A percentile compares a stretch with the other conserved stretches of the same genome.
Conservation (phyloP, 2,113 vertebrate genomes). For the Siniperca chuatsi region DNA sequence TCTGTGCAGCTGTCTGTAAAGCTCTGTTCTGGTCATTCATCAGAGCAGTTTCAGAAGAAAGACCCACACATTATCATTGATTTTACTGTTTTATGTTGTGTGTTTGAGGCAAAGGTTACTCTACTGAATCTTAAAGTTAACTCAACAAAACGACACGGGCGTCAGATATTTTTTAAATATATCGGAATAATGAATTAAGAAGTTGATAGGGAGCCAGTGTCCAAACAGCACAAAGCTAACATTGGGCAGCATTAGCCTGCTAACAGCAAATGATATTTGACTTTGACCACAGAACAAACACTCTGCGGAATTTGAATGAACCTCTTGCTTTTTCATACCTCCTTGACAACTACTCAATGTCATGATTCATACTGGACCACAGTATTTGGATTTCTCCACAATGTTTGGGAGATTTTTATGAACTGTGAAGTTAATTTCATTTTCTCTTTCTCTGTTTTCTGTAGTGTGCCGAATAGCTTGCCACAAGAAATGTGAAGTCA, state of each 20-base stretch:
- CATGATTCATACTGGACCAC: slow-evolving; percentile 39
- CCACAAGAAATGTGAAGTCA: slow-evolving; percentile 94
- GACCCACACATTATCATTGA: background rate
- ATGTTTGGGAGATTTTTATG: slow-evolving; percentile 45
- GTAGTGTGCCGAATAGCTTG: slow-evolving; percentile 91
- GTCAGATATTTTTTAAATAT: no score
- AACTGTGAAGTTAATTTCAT: slow-evolving; percentile 40
- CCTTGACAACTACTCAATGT: slow-evolving; percentile 22
- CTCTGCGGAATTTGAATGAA: slow-evolving; percentile 47
- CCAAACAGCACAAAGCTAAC: slow-evolving; percentile 35
- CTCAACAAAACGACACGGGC: background rate
- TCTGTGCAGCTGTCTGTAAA: background rate
- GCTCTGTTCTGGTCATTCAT: background rate
- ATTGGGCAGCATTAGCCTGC: slow-evolving; percentile 33
- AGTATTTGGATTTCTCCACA: slow-evolving; percentile 21
- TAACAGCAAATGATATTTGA: slow-evolving; percentile 67
- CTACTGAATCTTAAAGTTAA: background rate
- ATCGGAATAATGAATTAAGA: slow-evolving; percentile 15
- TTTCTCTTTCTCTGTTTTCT: slow-evolving; percentile 38
- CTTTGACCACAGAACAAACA: slow-evolving; percentile 72
- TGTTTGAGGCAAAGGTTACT: background rate
- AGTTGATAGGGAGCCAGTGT: slow-evolving; percentile 31
- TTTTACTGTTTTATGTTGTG: background rate
- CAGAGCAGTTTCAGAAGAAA: background rate
- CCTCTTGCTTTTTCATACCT: slow-evolving; percentile 48